These are phyloP conservation scores for Macrochelys suwanniensis DNA, from an alignment of 2,797 vertebrate species.

Conservation along the genomic window DNA sequence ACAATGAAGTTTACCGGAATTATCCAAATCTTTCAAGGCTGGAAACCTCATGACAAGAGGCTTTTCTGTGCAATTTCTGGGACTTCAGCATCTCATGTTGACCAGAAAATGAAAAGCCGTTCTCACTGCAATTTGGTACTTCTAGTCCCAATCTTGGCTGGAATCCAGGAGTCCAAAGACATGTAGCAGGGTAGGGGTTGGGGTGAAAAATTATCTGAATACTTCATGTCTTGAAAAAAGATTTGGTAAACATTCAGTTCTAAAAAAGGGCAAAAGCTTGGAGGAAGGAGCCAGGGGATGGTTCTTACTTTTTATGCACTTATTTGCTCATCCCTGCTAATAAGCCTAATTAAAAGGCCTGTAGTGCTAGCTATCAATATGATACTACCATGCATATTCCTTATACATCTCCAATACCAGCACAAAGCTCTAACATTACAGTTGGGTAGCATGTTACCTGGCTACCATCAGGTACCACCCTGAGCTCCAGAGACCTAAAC, in stretches of 20 bases:
- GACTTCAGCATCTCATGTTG: conserved; percentile 2
- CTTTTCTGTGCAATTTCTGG: conserved; percentile 28
- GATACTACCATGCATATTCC: neutral
- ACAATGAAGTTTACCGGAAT: conserved; percentile 48
- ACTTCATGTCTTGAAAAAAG: neutral
- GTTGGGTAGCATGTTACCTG: neutral
- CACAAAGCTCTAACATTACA: neutral
- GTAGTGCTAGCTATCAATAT: neutral
- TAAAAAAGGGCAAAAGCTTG: neutral
- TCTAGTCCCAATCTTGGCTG: neutral
- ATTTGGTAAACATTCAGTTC: neutral
- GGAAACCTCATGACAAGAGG: neutral
- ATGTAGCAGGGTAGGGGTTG: neutral
- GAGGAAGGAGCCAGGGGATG: neutral
- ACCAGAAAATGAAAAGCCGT: conserved; percentile 44
- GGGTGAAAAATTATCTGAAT: neutral
- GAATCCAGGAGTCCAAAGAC: neutral
- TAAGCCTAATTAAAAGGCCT: neutral
- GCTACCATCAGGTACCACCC: neutral
- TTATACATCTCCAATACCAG: neutral
- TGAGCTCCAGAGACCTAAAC: neutral
- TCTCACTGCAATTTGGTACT: conserved; percentile 40
- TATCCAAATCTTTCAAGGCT: neutral
- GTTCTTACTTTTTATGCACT: neutral
- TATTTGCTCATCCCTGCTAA: neutral